Percentiles rank a stretch among this genome's conserved stretches.
phyloP scores from a whole-genome alignment of 2,797 vertebrate genomes.

The Heliangelus exortis region DNA sequence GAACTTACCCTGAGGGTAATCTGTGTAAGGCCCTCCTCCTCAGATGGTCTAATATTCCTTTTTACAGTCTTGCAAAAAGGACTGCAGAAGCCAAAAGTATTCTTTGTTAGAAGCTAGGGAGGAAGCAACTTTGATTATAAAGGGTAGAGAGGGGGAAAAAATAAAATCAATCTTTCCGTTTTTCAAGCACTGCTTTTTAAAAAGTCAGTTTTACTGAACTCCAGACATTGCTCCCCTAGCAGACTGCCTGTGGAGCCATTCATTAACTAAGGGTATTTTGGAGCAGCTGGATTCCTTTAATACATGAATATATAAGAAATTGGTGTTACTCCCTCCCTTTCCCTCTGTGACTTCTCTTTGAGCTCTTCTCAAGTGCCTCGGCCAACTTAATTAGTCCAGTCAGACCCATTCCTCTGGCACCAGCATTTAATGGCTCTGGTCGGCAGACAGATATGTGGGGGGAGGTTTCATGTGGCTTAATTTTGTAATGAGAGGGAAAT shows the following conservation, averaged over 20 bases:
- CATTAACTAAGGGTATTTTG: background rate
- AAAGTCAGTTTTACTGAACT: background rate
- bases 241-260: slow-evolving; percentile 8
- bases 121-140: background rate
- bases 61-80: background rate
- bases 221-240: background rate
- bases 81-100: background rate
- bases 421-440: background rate
- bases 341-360: background rate
- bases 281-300: slow-evolving; percentile 25
- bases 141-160: background rate
- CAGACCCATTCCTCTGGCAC: background rate
- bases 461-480: background rate
- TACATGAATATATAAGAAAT: background rate
- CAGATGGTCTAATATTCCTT: background rate
- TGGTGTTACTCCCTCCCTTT: background rate
- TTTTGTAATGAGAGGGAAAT: slow-evolving; percentile 1
- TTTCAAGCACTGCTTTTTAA: background rate
- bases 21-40: background rate
- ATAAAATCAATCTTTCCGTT: background rate
- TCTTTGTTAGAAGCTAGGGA: background rate
- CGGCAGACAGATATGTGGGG: background rate
- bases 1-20: background rate
- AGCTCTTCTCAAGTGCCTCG: slow-evolving; percentile 1
- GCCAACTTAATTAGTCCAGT: background rate